phyloP scores from a whole-genome alignment of 2,113 vertebrate genomes.

The Cygnus atratus region DNA sequence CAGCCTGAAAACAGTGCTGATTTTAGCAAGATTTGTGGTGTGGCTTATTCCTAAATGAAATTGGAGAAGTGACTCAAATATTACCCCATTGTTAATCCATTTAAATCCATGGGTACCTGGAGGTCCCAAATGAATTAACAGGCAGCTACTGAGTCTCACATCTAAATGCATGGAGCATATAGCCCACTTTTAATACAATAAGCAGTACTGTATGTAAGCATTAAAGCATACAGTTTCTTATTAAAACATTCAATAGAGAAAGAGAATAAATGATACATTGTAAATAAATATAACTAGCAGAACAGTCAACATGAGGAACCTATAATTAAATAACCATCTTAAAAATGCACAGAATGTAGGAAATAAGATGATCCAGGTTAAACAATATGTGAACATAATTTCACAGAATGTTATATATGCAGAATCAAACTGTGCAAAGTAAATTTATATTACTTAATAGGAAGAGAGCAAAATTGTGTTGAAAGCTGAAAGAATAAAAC shows the following conservation, averaged over 20 bases:
- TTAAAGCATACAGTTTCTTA: slow-evolving; percentile 19
- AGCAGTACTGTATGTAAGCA: neutral
- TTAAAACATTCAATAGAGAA: neutral
- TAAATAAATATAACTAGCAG: slow-evolving; percentile 8
- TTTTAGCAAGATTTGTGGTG: neutral
- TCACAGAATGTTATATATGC: neutral
- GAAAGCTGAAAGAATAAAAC: slow-evolving; percentile 2
- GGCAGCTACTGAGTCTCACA: neutral
- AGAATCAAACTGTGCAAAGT: slow-evolving; percentile 27
- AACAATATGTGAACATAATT: slow-evolving; percentile 40
- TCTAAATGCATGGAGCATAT: neutral
- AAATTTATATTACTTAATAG: slow-evolving; percentile 59
- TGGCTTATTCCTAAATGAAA: neutral
- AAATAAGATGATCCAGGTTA: slow-evolving; percentile 48
- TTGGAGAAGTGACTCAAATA: neutral
- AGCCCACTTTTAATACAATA: neutral
- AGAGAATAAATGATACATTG: neutral
- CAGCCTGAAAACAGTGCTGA: neutral
- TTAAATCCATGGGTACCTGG: neutral
- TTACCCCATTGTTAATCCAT: neutral
- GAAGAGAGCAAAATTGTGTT: neutral
- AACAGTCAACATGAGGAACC: slow-evolving; percentile 17
- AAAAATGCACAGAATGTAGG: slow-evolving; percentile 1
- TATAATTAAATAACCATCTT: slow-evolving; percentile 35
- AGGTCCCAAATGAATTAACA: neutral